These are phyloP conservation scores for Beris chalybata DNA, from an alignment of 2,888 invertebrate genomes.

Conservation along the genomic window DNA sequence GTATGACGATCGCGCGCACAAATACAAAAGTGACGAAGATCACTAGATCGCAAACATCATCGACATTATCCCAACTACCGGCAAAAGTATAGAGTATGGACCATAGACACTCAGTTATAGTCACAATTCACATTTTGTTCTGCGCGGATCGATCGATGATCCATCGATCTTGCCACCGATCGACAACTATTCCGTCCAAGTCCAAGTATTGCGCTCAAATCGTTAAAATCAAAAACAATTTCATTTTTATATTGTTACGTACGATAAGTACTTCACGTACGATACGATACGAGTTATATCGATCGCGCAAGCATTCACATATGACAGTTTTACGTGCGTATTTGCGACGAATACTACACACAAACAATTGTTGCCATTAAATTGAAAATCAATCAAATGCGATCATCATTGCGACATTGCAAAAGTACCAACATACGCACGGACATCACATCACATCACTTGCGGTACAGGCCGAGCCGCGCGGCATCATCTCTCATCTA, in stretches of 20 bases:
- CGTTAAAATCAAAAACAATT: conserved; percentile 37
- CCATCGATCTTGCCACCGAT: conserved; percentile 31
- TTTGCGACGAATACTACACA: conserved; percentile 29
- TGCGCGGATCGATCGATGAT: conserved; percentile 11
- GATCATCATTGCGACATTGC: conserved; percentile 26
- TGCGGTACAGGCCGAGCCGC: neutral
- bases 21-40: conserved; percentile 17
- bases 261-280: neutral
- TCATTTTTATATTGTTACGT: conserved; percentile 37
- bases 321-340: conserved; percentile 31
- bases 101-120: conserved; percentile 10
- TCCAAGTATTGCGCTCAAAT: conserved; percentile 9
- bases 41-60: conserved; percentile 9
- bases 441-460: neutral
- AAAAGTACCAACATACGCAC: conserved; percentile 15
- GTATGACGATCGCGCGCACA: neutral
- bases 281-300: neutral
- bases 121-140: too few species aligned
- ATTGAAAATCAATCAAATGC: conserved; percentile 37
- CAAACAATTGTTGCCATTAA: conserved; percentile 37
- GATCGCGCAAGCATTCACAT: neutral
- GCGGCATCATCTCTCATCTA: neutral
- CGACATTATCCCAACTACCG: conserved; percentile 4
- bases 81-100: neutral
- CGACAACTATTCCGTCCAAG: neutral